Evolutionary conservation across 2,113 vertebrate species (phyloP).

Genomic region (Struthidea cinerea): DNA sequence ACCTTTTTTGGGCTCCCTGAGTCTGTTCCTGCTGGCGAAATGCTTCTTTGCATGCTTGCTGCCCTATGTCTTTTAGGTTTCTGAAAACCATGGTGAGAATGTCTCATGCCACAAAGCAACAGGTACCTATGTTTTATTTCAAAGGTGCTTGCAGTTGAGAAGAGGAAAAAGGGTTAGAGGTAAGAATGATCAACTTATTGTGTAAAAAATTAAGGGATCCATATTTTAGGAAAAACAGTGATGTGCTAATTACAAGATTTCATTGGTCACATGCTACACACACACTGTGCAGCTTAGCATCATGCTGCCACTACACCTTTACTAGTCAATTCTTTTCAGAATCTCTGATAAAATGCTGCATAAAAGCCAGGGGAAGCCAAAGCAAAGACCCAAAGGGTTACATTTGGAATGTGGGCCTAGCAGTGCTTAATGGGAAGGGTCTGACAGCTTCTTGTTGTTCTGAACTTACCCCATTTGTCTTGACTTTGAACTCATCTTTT

Average conservation of each 20-base stretch:
- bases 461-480: background rate
- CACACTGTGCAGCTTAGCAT: background rate
- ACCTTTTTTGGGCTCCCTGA: background rate
- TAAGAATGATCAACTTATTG: background rate
- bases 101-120: background rate
- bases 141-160: background rate
- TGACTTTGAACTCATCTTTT: background rate
- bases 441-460: background rate
- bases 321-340: background rate
- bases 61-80: rapidly evolving
- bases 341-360: background rate
- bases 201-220: background rate
- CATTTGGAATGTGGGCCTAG: background rate
- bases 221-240: background rate
- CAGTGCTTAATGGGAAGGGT: background rate
- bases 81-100: background rate
- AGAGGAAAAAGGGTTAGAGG: background rate
- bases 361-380: background rate
- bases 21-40: background rate
- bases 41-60: background rate
- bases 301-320: background rate
- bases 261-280: background rate
- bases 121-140: background rate
- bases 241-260: background rate
- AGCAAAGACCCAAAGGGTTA: background rate